Base-by-base conservation (phyloP, 2,113 vertebrate genomes). In the Xenopus borealis region DNA sequence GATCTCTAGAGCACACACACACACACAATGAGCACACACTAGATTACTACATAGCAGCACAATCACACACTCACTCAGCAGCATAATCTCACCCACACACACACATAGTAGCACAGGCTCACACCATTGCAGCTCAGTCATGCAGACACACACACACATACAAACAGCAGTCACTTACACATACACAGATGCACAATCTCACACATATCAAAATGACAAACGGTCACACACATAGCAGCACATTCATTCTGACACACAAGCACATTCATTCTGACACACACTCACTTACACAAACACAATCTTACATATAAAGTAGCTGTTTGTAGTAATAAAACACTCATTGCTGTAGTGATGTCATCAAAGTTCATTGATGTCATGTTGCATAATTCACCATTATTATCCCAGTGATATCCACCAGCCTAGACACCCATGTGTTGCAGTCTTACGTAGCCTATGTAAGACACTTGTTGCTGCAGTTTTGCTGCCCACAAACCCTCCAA, bases 1-100 rank as follows among this genome's bases (percentile, higher is more conserved):
- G 53, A 67, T 75, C 72, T 64, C 63, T 52, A 44, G 63, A 58
- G 53, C 72, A 66, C 72, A 66, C 62, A 27, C 72, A 66, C 62
- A 27, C 23, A 57, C 10, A 23, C 30, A 23, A 10, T 55, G 7
- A 3, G 27, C n/a, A 12, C 62, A 66, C 72, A 73, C 47, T 40
- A 40, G 33, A 40, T 40, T 40, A 40, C 33, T 40, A 55, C 50
- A 44, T 23, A 33, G 12, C 18, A 44, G 65, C 13, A 59, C 40
- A 74, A 33, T 44, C 7, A 27, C 23, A 27, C 23, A 23, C 33
- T 46, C 18, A 58, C 50, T 66, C 18, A 65, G 11, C 12, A 16
- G 16, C 16, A n/a, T n/a, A 55, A n/a, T 55, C 18, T n/a, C 53
- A 55, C 14, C 14, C 53, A 55, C 17, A 55, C 52, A 55, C 12